phyloP scores from a whole-genome alignment of 2,113 vertebrate species.

The Leucoraja erinaceus region DNA sequence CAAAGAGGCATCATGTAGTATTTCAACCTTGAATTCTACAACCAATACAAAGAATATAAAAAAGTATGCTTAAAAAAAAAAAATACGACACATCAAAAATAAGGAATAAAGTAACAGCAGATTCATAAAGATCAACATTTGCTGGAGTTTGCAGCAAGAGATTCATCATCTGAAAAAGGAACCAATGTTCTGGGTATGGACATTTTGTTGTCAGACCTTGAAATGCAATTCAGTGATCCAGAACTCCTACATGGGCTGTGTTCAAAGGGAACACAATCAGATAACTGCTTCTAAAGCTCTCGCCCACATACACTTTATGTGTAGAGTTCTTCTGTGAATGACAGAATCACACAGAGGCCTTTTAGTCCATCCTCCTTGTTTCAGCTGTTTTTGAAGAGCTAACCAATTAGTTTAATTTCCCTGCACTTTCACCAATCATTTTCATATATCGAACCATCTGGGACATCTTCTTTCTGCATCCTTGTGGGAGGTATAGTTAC shows the following conservation, averaged over 20 bases:
- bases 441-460: background rate
- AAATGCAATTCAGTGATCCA: background rate
- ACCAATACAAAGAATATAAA: background rate
- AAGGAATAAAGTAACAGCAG: background rate
- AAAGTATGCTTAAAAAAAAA: background rate
- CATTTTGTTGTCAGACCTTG: background rate
- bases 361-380: background rate
- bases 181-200: background rate
- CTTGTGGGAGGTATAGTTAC: background rate
- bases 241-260: background rate
- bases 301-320: background rate
- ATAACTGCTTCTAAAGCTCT: background rate
- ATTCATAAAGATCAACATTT: background rate
- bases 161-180: background rate
- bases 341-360: background rate
- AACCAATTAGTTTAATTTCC: background rate
- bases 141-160: background rate
- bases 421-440: background rate
- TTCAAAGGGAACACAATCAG: background rate
- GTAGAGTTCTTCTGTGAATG: background rate
- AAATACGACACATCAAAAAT: background rate
- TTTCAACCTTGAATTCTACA: background rate
- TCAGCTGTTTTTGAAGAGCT: background rate
- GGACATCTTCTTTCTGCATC: background rate
- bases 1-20: background rate